Base-by-base conservation (phyloP, 2,113 vertebrate genomes). In the Hippocampus barbouri region DNA sequence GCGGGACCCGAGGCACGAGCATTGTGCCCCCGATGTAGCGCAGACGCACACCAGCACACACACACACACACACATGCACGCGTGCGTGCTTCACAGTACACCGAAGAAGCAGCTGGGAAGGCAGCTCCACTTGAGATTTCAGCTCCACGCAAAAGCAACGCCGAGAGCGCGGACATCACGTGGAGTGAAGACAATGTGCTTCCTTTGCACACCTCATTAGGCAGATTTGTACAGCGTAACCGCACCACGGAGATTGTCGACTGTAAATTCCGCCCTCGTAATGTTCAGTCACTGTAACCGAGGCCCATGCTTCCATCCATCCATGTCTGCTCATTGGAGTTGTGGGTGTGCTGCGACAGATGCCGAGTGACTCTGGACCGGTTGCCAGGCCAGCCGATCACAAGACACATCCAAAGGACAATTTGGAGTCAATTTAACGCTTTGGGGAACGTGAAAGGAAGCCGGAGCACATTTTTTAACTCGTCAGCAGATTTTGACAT, bases 31-130 rank as follows among this genome's bases (percentile, higher is more conserved):
- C 30, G 30, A 34, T 34, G 30, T 34, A 34, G 30, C 30, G 65
- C 75, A 65, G 25, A 65, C 43, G 70, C 43, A 80, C 74, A 79
- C 71, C 71, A 25, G 25, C 75, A 47, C 72, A 75, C 51, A 78
- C 76, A 66, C 65, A 27, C 72, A 75, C 51, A 78, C 76, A 66
- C 65, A 27, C 27, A 2, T 27, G 27, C 27, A 27, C 27, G 30
- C 27, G 27, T n/a, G 15, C 40, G 73, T 78, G 79, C 89, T 79
- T 86, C 79, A 79, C 43, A 82, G 78, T 53, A 71, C 62, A 75
- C 71, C 63, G 61, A 75, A 70, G 65, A 75, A 79, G 68, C 66
- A 69, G 75, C 85, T 82, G 53, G 56, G 76, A 83, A 83, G 81
- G 75, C 73, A 77, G 75, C 66, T 61, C 67, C 12, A 49, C 75